Evolutionary conservation across 2,888 invertebrate genomes (phyloP), one percentile per base, ranked within the genome.

Genomic region (Lissonota sp.): DNA sequence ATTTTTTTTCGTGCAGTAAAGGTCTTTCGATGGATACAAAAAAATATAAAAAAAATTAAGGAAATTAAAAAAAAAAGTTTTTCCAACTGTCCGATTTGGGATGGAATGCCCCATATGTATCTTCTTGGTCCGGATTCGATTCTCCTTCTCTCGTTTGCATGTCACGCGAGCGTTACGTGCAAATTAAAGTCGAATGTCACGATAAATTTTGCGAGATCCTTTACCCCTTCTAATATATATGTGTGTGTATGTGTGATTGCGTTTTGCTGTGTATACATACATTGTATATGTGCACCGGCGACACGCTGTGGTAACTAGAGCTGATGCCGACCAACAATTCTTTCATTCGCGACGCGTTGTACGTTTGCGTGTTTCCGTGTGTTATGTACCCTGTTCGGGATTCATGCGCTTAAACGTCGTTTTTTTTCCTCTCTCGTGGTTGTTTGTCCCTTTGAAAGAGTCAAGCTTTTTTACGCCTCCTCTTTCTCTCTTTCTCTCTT

Each of bases 181-280:
- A 84, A 85, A 88, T 87, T 88, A 87, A 87, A 88, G 80, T 72
- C 80, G 55, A 69, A 63, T 67, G 80, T 81, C 80, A 74, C 83
- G 86, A 85, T 88, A 88, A 88, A 87, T 87, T 87, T 87, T 69
- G 79, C 83, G 83, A 73, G 60, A 75, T 75, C 53, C 60, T 69
- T 75, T 69, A 16, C 10, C 8, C 14, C 10, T 0, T 10, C 6
- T 7, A 44, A 55, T 16, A 55, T 16, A 14, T 42, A 12, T 44
- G 39, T 53, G 6, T 37, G 6, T 57, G 57, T 64, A 16, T 66
- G 12, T 46, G 49, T 57, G 55, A 63, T 37, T 69, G 73, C 63
- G n/a, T 58, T 71, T 76, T 62, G 46, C 53, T 44, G 12, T 60
- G 14, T 51, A 51, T 12, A 53, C 6, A 53, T n/a, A n/a, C n/a